A percentile compares a stretch with the other conserved stretches of the same genome.
Conservation (phyloP, 2,888 invertebrate genomes). For the Melanargia galathea region DNA sequence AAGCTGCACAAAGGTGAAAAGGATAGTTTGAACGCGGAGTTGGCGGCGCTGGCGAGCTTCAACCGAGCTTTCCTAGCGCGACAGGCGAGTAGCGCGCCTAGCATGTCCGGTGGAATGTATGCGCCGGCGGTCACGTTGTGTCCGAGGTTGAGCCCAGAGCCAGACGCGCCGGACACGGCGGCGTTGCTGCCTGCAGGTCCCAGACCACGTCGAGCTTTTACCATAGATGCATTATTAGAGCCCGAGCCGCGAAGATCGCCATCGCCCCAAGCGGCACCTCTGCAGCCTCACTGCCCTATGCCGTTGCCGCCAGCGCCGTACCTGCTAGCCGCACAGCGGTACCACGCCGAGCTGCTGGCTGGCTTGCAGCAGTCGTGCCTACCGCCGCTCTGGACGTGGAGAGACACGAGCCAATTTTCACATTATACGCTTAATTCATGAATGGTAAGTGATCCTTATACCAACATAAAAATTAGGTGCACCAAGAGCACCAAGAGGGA, state of each 20-base stretch:
- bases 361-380: conserved; percentile 74
- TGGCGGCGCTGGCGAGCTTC: conserved; percentile 88
- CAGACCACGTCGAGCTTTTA: conserved; percentile 85
- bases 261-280: conserved; percentile 70
- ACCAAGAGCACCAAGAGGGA: background rate
- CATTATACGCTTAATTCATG: conserved; percentile 80
- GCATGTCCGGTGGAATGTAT: conserved; percentile 61
- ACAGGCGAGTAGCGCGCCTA: conserved; percentile 69
- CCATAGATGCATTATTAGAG: conserved; percentile 93
- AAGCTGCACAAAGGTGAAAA: conserved; percentile 88
- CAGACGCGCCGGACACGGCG: conserved; percentile 68
- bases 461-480: background rate
- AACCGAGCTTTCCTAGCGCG: conserved; percentile 86
- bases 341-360: conserved; percentile 76
- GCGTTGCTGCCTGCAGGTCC: conserved; percentile 65
- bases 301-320: conserved; percentile 69
- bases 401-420: conserved; percentile 76
- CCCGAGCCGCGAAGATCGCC: conserved; percentile 83
- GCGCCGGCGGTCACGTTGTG: conserved; percentile 83
- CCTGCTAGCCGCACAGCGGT: conserved; percentile 72
- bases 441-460: conserved; percentile 64
- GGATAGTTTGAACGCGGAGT: conserved; percentile 84
- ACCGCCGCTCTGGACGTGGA: conserved; percentile 77
- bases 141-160: conserved; percentile 71
- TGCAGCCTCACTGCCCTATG: conserved; percentile 67